Conservation (phyloP, 2,888 invertebrate species). For the Spicauda simplicius region DNA sequence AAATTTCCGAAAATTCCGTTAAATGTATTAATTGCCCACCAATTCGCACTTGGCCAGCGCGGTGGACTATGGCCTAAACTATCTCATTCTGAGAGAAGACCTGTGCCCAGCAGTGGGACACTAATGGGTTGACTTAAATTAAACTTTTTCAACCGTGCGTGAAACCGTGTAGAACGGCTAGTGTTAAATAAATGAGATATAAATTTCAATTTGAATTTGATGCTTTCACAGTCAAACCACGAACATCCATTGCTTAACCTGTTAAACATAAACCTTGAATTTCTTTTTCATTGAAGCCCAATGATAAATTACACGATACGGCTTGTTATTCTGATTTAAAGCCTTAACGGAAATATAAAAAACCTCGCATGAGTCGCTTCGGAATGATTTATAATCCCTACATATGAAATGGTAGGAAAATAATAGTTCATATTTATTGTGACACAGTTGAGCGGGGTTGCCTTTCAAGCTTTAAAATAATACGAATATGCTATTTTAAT, state of each 20-base stretch:
- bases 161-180: too few relatives aligned
- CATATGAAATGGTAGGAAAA: slow-evolving; percentile 28
- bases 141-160: too few relatives aligned
- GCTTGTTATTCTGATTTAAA: slow-evolving; percentile 33
- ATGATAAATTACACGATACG: slow-evolving; percentile 31
- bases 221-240: background rate
- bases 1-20: too few relatives aligned
- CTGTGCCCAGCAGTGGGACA: too few relatives aligned
- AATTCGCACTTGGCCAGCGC: too few relatives aligned
- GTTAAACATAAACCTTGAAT: slow-evolving; percentile 1
- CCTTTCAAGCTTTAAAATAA: slow-evolving; percentile 20
- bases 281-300: slow-evolving; percentile 15
- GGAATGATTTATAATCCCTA: slow-evolving; percentile 33
- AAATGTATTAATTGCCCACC: too few relatives aligned
- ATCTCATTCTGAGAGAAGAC: too few relatives aligned
- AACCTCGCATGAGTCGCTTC: slow-evolving; percentile 31
- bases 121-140: too few relatives aligned
- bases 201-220: background rate
- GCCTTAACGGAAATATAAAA: slow-evolving; percentile 34
- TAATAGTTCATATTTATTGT: slow-evolving; percentile 29
- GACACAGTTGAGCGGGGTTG: slow-evolving; percentile 6
- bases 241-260: background rate
- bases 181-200: too few relatives aligned
- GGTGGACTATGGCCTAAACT: too few relatives aligned
- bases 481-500: slow-evolving; percentile 19